Conservation (phyloP, 2,797 vertebrate genomes). For the Champsocephalus esox region DNA sequence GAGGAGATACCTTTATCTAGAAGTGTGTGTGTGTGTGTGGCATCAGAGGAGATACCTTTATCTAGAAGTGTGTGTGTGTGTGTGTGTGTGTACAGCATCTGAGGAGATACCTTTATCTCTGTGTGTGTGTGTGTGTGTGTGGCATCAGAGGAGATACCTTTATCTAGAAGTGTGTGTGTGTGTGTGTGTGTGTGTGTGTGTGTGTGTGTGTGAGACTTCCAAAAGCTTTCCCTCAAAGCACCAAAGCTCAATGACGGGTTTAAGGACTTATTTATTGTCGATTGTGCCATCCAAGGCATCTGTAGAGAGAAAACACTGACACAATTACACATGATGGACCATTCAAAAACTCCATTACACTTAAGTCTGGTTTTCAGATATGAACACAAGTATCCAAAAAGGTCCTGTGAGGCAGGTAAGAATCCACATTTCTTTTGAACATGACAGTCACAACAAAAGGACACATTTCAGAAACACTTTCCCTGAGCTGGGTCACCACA, state of each 20-base stretch:
- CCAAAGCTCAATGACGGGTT: slow-evolving; percentile 5
- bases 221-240: no score
- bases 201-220: no score
- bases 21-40: no score
- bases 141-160: no score
- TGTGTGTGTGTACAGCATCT: no score
- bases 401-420: background rate
- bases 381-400: slow-evolving; percentile 15
- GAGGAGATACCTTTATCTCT: no score
- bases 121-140: no score
- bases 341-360: slow-evolving; percentile 5
- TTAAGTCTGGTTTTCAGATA: slow-evolving; percentile 1
- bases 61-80: no score
- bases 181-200: no score
- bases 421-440: slow-evolving; percentile 21
- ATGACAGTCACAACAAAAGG: background rate
- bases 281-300: slow-evolving; percentile 27
- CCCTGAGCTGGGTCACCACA: slow-evolving; percentile 55
- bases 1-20: no score
- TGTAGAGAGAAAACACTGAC: slow-evolving; percentile 37
- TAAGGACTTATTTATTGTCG: slow-evolving; percentile 32
- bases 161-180: no score
- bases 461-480: slow-evolving; percentile 30
- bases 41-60: no score
- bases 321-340: slow-evolving; percentile 20